Conservation (phyloP, 1,140 invertebrate species). For the Laupala kohalensis region DNA sequence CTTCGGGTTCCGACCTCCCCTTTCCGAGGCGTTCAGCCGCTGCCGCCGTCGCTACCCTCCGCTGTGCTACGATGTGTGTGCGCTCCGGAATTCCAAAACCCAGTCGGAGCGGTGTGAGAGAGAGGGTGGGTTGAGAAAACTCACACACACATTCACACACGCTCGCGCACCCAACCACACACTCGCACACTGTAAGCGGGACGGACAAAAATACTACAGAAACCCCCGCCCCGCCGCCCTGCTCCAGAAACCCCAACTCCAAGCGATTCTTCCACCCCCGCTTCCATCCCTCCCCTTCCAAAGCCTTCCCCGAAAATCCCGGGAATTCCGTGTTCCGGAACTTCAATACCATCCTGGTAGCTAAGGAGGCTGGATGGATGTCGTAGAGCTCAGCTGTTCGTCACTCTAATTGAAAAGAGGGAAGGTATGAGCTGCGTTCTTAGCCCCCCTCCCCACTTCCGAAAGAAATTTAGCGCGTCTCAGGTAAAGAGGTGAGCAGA, state of each 20-base stretch:
- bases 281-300: neutral
- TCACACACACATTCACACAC: neutral
- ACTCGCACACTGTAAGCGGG: neutral
- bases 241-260: neutral
- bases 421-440: neutral
- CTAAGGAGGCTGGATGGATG: conserved; percentile 3
- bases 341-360: conserved; percentile 1
- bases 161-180: neutral
- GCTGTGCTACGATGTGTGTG: conserved; percentile 4
- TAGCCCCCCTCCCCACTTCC: too few species aligned
- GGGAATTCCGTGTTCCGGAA: conserved; percentile 10
- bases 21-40: neutral
- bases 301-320: neutral
- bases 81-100: conserved; percentile 8
- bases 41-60: neutral
- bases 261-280: neutral
- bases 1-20: too few species aligned
- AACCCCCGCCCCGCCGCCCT: neutral
- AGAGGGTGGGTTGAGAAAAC: neutral
- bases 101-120: neutral
- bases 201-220: neutral
- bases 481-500: too few species aligned
- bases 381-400: conserved; percentile 4
- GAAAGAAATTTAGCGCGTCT: neutral
- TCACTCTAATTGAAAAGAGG: conserved; percentile 13